Conservation (phyloP, 2,113 vertebrate species). For the Sinocyclocheilus anophthalmus region DNA sequence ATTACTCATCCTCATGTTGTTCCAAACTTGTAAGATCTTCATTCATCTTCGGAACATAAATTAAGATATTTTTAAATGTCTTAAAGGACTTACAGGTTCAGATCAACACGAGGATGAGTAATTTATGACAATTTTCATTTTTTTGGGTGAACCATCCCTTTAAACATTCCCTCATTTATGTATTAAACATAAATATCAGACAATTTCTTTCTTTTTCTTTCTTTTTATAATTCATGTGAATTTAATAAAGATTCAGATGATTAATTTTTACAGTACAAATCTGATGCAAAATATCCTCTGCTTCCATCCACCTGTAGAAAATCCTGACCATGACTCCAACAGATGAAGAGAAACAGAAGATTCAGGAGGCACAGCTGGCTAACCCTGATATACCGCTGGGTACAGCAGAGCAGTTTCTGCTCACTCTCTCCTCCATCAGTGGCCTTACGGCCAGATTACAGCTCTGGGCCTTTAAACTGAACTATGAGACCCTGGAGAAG, state of each 20-base stretch:
- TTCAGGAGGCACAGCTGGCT: slow-evolving; percentile 89
- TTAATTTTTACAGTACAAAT: neutral
- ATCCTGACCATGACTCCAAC: slow-evolving; percentile 95
- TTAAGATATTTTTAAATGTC: too few relatives aligned
- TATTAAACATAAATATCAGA: neutral
- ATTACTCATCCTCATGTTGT: too few relatives aligned
- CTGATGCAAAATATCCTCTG: neutral
- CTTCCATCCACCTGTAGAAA: slow-evolving; percentile 78
- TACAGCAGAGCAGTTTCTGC: slow-evolving; percentile 89
- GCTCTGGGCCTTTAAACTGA: slow-evolving; percentile 95
- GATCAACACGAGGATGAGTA: too few relatives aligned
- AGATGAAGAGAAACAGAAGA: slow-evolving; percentile 92
- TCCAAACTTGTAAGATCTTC: too few relatives aligned
- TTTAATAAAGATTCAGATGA: neutral
- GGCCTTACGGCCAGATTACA: slow-evolving; percentile 86
- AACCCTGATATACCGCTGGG: slow-evolving; percentile 89
- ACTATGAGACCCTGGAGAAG: slow-evolving; percentile 94
- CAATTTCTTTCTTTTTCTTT: neutral
- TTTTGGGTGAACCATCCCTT: neutral
- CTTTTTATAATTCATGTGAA: neutral
- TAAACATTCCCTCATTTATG: neutral
- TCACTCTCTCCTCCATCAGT: slow-evolving; percentile 86
- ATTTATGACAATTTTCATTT: too few relatives aligned
- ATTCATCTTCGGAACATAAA: too few relatives aligned
- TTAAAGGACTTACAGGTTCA: too few relatives aligned